Percentiles rank a stretch among this genome's conserved stretches.
Evolutionary conservation across 2,113 vertebrate genomes (phyloP).

Genomic region (Laticauda laticaudata): DNA sequence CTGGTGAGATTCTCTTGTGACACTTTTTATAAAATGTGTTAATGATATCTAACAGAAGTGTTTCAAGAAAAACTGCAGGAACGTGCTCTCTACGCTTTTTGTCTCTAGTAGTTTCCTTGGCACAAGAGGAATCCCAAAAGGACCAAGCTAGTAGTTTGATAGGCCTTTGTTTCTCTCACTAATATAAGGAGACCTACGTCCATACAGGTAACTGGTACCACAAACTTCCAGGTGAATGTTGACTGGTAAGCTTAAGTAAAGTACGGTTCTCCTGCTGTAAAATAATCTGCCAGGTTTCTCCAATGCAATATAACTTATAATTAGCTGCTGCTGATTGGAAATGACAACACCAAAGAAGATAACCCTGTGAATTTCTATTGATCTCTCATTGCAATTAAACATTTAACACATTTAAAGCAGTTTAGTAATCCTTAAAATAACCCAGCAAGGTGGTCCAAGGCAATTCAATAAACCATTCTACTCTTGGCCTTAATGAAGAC

Average conservation of each 20-base stretch:
- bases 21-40: background rate
- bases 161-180: background rate
- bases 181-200: background rate
- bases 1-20: background rate
- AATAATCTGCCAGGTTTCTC: background rate
- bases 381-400: background rate
- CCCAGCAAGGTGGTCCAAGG: background rate
- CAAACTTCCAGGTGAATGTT: background rate
- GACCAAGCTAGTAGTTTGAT: background rate
- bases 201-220: background rate
- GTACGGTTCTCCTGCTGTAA: background rate
- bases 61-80: background rate
- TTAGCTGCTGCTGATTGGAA: background rate
- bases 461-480: background rate
- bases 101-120: background rate
- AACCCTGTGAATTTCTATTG: background rate
- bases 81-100: background rate
- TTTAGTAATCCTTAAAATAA: background rate
- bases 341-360: background rate
- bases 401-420: background rate
- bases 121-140: background rate
- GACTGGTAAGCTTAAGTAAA: background rate
- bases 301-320: background rate
- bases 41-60: background rate
- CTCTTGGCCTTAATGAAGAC: background rate